Conservation (phyloP, 2,888 invertebrate species). For the Phlogophora meticulosa region DNA sequence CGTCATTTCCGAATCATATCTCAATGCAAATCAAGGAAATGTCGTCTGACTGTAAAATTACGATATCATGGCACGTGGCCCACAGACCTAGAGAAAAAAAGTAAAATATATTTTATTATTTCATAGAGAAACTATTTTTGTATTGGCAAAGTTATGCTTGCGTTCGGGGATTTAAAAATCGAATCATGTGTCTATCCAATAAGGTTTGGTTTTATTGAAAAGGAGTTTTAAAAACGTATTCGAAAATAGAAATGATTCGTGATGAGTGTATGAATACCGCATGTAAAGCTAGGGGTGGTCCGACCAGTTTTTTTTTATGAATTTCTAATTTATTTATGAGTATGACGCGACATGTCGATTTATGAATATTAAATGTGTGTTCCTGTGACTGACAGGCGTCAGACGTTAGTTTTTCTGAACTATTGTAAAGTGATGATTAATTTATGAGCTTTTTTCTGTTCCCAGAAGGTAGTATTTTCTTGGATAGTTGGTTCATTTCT, state of each 20-base stretch:
- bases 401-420: conserved; percentile 61
- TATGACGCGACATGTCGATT: conserved; percentile 79
- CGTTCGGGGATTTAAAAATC: conserved; percentile 24
- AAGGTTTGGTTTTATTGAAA: conserved; percentile 48
- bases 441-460: conserved; percentile 34
- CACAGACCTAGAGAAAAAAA: conserved; percentile 57
- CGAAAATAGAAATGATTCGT: conserved; percentile 65
- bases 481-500: conserved; percentile 2
- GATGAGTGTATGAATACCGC: conserved; percentile 75
- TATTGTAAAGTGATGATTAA: conserved; percentile 49
- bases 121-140: conserved; percentile 56
- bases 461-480: conserved; percentile 5
- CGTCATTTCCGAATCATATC: conserved; percentile 76
- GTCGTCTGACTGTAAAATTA: conserved; percentile 69
- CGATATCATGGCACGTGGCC: conserved; percentile 71
- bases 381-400: conserved; percentile 71
- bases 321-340: conserved; percentile 86
- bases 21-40: conserved; percentile 77
- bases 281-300: conserved; percentile 81
- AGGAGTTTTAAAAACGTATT: conserved; percentile 43
- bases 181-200: conserved; percentile 32
- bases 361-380: conserved; percentile 82
- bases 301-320: conserved; percentile 74
- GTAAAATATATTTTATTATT: conserved; percentile 41
- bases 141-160: conserved; percentile 23